These are phyloP conservation scores for Hydroisotoma schaefferi DNA, from an alignment of 2,888 invertebrate species.

Conservation along the genomic window DNA sequence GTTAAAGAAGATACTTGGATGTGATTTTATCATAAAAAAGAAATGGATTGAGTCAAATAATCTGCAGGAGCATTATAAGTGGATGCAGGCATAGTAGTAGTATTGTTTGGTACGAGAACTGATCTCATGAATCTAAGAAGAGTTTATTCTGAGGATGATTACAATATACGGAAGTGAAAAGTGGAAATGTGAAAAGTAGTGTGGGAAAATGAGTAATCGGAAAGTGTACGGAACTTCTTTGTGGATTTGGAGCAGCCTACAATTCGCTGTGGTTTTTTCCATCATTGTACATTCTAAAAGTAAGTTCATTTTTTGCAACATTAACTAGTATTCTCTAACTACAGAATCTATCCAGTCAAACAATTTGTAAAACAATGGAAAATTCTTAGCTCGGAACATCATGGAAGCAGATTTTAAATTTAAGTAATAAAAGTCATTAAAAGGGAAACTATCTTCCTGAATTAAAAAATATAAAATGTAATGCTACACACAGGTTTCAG, in stretches of 20 bases:
- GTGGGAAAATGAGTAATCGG: constrained; percentile 1
- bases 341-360: background rate
- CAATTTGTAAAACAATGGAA: background rate
- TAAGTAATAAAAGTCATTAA: too few species aligned
- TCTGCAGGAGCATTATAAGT: too few species aligned
- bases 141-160: background rate
- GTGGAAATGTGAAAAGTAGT: background rate
- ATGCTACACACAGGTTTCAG: background rate
- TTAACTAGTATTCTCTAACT: background rate
- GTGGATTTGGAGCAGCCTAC: constrained; percentile 42
- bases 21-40: too few species aligned
- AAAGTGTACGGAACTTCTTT: constrained; percentile 31
- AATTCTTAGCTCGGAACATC: too few species aligned
- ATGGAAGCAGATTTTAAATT: too few species aligned
- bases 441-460: background rate
- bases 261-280: constrained; percentile 39
- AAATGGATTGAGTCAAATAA: too few species aligned
- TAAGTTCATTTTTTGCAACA: constrained; percentile 28
- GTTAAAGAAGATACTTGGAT: too few species aligned
- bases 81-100: too few species aligned
- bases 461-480: constrained; percentile 2
- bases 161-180: background rate
- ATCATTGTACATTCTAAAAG: constrained; percentile 39
- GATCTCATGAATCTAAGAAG: background rate
- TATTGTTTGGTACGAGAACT: too few species aligned